Evolutionary conservation across 2,888 invertebrate species (phyloP), one percentile per base, ranked within the genome.

Genomic region (Acronicta leporina): DNA sequence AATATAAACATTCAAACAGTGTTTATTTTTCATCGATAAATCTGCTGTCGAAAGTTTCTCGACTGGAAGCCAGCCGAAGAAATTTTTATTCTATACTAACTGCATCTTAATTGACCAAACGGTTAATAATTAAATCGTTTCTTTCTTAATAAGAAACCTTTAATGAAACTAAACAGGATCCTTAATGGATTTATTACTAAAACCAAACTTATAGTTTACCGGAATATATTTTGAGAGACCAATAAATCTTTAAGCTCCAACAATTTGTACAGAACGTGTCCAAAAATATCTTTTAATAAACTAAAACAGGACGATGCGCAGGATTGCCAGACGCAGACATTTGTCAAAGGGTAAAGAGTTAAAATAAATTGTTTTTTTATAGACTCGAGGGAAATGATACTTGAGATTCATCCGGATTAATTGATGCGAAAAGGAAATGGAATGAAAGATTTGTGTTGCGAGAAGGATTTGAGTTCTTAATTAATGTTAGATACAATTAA

Each of bases 281-380:
- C 77, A 53, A 73, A 79, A 84, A 85, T 84, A 84, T 56, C 58
- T 63, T 50, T 55, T 69, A 75, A 75, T 80, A 81, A 80, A 81
- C 76, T 74, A 65, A 82, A 80, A 77, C 63, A 73, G 68, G 65
- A 73, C 57, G 63, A 67, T 55, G 58, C 53, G 52, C 54, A 61
- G 58, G 60, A 63, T 59, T 70, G 70, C 52, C 61, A 75, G 66
- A 73, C 75, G 53, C 66, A 67, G 60, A 75, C 77, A 73, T 86
- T 82, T 86, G 84, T 86, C 85, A 84, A 78, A 74, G 72, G 64
- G 75, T 81, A 80, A 81, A 73, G 77, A 81, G 75, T 77, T 73
- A 45, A 73, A 79, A 83, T 63, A 80, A 82, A 82, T 69, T 63
- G 58, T 62, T 73, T 67, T 78, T 74, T 70, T 66, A 72, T 71